These are phyloP conservation scores for Horisme vitalbata DNA, from an alignment of 2,888 invertebrate genomes.

Conservation along the genomic window DNA sequence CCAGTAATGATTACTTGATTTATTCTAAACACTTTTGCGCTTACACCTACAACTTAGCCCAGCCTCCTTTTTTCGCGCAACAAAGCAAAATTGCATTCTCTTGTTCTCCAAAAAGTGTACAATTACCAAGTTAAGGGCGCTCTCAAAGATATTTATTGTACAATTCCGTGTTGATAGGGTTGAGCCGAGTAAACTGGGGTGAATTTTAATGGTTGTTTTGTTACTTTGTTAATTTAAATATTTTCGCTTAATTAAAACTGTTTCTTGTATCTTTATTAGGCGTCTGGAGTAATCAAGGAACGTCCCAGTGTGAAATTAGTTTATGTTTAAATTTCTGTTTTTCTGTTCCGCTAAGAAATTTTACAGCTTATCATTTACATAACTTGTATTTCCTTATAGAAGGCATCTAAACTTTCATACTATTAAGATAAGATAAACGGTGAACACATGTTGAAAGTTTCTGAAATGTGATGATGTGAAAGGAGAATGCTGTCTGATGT, in stretches of 20 bases:
- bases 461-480: no score
- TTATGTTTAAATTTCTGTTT: no score
- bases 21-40: no score
- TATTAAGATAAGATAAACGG: no score
- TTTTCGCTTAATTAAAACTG: conserved; percentile 66
- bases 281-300: conserved; percentile 21
- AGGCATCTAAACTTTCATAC: no score
- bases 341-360: no score
- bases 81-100: conserved; percentile 58
- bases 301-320: conserved; percentile 14
- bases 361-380: no score
- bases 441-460: no score
- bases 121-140: conserved; percentile 54
- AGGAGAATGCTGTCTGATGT: no score
- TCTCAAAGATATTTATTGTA: conserved; percentile 64
- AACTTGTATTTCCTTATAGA: no score
- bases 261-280: conserved; percentile 49
- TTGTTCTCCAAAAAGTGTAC: conserved; percentile 54
- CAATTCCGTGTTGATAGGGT: conserved; percentile 56
- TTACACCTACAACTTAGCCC: conserved; percentile 7
- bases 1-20: no score
- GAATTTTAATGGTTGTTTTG: conserved; percentile 58
- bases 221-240: conserved; percentile 68
- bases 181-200: conserved; percentile 44
- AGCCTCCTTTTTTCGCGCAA: conserved; percentile 39